Evolutionary conservation across 1,140 invertebrate genomes (phyloP).

Genomic region (Platyscapa corneri): DNA sequence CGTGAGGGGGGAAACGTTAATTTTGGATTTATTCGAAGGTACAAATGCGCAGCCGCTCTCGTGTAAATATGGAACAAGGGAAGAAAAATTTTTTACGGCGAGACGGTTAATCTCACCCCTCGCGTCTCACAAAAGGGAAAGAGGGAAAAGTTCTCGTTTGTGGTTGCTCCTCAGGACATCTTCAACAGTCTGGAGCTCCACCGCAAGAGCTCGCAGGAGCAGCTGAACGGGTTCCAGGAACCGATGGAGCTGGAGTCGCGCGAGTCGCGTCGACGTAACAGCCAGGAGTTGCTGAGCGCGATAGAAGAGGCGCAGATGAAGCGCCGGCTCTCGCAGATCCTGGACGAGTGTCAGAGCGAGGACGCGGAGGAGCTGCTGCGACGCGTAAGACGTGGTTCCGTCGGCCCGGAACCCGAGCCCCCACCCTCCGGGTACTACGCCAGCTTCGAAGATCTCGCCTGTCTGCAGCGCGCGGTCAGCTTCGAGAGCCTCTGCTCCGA

Average conservation of each 20-base stretch:
- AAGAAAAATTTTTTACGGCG: too few species aligned
- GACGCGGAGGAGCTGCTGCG: constrained; percentile 20
- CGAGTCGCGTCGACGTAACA: constrained; percentile 62
- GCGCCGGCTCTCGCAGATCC: constrained; percentile 64
- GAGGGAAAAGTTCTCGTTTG: background rate
- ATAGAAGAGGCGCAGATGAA: constrained; percentile 67
- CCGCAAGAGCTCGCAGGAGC: constrained; percentile 67
- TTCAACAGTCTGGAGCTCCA: constrained; percentile 69
- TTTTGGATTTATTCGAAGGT: too few species aligned
- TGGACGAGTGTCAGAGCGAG: constrained; percentile 12
- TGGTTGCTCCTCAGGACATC: constrained; percentile 64
- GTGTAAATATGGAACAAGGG: too few species aligned
- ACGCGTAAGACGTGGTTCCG: constrained; percentile 2
- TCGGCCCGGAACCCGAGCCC: constrained; percentile 62
- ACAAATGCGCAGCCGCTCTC: too few species aligned
- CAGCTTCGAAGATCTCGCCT: constrained; percentile 60
- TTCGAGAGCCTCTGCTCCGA: constrained; percentile 90
- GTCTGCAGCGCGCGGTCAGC: constrained; percentile 81
- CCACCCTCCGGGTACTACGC: constrained; percentile 44
- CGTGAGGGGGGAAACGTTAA: too few species aligned
- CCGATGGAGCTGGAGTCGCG: constrained; percentile 60
- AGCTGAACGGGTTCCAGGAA: constrained; percentile 67
- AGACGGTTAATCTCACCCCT: too few species aligned
- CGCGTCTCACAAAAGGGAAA: background rate
- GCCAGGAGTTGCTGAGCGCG: constrained; percentile 64